These are phyloP conservation scores for Crematogaster levior DNA, from an alignment of 2,888 invertebrate species.

Conservation along the genomic window DNA sequence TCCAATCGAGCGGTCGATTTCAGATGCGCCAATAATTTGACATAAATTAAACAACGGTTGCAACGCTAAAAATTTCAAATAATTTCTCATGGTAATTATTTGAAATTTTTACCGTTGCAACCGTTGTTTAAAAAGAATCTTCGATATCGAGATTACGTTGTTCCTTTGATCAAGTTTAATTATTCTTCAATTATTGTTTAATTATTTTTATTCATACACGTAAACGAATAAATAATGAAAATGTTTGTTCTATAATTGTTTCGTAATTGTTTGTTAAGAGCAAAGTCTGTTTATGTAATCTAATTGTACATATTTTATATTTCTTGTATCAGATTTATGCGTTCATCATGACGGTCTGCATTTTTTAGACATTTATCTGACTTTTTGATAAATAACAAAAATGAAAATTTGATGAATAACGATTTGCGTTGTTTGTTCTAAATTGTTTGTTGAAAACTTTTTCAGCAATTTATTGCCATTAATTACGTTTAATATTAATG, in stretches of 20 bases:
- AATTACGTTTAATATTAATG: background rate
- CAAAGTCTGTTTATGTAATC: conserved; percentile 54
- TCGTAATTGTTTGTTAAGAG: conserved; percentile 54
- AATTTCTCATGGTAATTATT: conserved; percentile 38
- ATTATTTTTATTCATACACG: conserved; percentile 14
- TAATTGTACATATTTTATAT: conserved; percentile 68
- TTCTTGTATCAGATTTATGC: background rate
- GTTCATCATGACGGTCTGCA: background rate
- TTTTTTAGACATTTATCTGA: background rate
- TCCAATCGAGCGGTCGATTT: conserved; percentile 51
- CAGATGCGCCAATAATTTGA: conserved; percentile 10
- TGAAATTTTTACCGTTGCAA: conserved; percentile 1
- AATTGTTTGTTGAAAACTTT: background rate
- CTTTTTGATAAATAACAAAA: background rate
- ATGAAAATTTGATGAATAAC: background rate
- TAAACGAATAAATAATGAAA: background rate
- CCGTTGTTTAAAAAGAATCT: background rate
- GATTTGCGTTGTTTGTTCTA: background rate
- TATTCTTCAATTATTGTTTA: no score
- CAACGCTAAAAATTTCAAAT: no score
- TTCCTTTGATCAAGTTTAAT: conserved; percentile 15
- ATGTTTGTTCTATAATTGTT: conserved; percentile 23
- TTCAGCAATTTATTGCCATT: background rate
- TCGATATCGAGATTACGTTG: background rate
- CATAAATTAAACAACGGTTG: no score